Percentiles rank a stretch among this genome's conserved stretches.
Conservation (phyloP, 2,888 invertebrate species). For the Apocheima hispidaria region DNA sequence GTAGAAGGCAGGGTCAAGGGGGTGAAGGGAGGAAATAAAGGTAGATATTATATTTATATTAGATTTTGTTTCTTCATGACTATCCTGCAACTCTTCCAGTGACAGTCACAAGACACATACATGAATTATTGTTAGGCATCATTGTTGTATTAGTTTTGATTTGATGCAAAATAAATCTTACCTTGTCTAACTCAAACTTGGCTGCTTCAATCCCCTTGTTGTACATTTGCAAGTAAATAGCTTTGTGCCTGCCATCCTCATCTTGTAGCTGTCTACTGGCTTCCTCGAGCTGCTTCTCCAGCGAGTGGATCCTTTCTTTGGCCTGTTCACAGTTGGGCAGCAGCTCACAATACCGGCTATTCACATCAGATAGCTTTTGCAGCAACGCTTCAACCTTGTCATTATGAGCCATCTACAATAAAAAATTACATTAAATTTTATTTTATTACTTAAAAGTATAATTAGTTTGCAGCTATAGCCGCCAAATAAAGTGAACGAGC, state of each 20-base stretch:
- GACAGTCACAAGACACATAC: no score
- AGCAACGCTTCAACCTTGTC: constrained; percentile 91
- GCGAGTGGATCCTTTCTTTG: constrained; percentile 88
- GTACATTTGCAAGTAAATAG: constrained; percentile 93
- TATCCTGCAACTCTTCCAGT: no score
- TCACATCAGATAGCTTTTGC: constrained; percentile 90
- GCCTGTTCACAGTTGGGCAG: constrained; percentile 91
- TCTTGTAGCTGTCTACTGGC: constrained; percentile 89
- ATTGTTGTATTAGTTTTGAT: no score
- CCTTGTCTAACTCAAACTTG: constrained; percentile 90
- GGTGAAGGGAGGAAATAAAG: no score
- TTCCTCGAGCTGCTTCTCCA: constrained; percentile 91
- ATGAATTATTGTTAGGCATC: no score
- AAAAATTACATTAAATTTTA: no score
- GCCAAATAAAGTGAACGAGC: no score
- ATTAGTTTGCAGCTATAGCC: no score
- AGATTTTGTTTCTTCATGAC: no score
- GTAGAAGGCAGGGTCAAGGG: no score
- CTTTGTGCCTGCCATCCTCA: constrained; percentile 90
- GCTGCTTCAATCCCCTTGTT: constrained; percentile 93
- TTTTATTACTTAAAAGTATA: no score
- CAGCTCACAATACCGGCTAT: constrained; percentile 91
- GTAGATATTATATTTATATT: no score
- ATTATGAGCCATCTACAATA: constrained; percentile 92
- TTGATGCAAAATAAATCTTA: constrained; percentile 55